Conservation (phyloP, 2,797 vertebrate species). For the Xenentodon cancila region DNA sequence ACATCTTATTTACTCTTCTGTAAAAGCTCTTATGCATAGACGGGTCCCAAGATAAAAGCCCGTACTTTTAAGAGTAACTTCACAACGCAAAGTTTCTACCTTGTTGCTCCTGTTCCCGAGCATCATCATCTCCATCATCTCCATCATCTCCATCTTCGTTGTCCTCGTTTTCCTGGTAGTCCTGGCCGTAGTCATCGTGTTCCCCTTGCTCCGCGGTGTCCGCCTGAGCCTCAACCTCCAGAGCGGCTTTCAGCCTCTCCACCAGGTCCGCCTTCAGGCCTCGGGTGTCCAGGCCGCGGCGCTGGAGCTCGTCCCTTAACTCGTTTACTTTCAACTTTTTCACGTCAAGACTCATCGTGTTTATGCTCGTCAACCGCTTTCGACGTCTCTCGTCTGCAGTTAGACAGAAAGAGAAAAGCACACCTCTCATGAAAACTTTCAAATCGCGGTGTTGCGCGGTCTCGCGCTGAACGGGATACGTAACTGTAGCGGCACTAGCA, state of each 20-base stretch:
- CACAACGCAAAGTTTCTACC: slow-evolving; percentile 30
- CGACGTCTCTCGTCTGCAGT: not conserved
- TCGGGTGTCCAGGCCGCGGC: slow-evolving; percentile 89
- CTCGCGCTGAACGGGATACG: slow-evolving; percentile 10
- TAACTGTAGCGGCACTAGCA: slow-evolving; percentile 26
- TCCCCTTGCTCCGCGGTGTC: slow-evolving; percentile 53
- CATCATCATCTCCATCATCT: too few relatives aligned
- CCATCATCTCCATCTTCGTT: slow-evolving; percentile 16
- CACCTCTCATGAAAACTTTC: slow-evolving; percentile 19
- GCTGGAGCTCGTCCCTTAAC: slow-evolving; percentile 94
- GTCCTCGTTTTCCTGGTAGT: slow-evolving; percentile 31
- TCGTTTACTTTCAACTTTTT: slow-evolving; percentile 97
- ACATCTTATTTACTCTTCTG: too few relatives aligned
- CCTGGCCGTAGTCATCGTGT: slow-evolving; percentile 32
- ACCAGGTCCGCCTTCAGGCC: slow-evolving; percentile 94
- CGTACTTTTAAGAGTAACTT: too few relatives aligned
- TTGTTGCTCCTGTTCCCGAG: slow-evolving; percentile 39
- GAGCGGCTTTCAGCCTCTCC: slow-evolving; percentile 87
- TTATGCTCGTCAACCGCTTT: not conserved
- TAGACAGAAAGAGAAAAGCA: not conserved
- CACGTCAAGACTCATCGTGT: slow-evolving; percentile 92
- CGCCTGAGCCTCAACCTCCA: slow-evolving; percentile 79
- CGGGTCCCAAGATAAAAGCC: too few relatives aligned
- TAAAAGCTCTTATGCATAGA: too few relatives aligned
- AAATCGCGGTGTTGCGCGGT: slow-evolving; percentile 41